Conservation (phyloP, 2,797 vertebrate genomes). For the Zalophus californianus region DNA sequence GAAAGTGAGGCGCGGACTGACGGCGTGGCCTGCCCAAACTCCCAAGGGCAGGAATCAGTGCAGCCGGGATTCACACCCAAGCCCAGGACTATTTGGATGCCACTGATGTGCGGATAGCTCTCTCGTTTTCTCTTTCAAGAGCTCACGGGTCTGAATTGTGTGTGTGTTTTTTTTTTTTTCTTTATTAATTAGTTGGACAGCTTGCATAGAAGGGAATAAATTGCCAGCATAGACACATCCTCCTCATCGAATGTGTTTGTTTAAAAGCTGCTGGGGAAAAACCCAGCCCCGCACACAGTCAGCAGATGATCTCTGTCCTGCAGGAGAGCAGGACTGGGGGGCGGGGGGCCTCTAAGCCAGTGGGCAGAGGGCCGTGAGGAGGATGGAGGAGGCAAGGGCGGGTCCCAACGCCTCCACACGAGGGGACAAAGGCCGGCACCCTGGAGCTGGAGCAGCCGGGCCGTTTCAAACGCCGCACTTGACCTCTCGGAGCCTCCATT, state of each 20-base stretch:
- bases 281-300: background rate
- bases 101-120: background rate
- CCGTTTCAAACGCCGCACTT: background rate
- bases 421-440: accelerated
- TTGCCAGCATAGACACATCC: slow-evolving; percentile 32
- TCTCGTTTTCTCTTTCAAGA: slow-evolving; percentile 48
- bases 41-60: background rate
- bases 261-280: slow-evolving; percentile 9
- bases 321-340: background rate
- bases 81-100: background rate
- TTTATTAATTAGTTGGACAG: slow-evolving; percentile 67
- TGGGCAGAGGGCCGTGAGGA: background rate
- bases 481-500: background rate
- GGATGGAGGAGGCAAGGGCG: background rate
- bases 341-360: background rate
- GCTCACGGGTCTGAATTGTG: slow-evolving; percentile 20
- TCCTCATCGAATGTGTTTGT: slow-evolving; percentile 73
- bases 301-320: background rate
- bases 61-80: background rate
- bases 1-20: background rate
- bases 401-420: accelerated
- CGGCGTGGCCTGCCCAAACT: accelerated
- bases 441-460: accelerated
- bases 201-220: slow-evolving; percentile 73
- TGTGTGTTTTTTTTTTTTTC: background rate